Conservation (phyloP, 2,888 invertebrate genomes). For the Volucella inanis region DNA sequence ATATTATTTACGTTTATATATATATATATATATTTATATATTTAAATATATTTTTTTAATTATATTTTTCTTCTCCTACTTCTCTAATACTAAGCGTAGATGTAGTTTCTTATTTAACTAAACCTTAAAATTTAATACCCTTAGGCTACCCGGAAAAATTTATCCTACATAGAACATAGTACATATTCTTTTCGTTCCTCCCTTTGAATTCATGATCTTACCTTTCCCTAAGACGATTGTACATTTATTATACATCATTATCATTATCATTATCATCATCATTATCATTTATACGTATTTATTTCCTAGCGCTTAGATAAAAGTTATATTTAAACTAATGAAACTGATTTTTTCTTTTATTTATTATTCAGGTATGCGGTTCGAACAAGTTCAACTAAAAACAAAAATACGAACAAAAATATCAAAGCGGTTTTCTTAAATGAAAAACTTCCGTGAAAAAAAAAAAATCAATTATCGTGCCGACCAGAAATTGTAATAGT, state of each 20-base stretch:
- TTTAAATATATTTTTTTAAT: not conserved
- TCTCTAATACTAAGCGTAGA: conserved; percentile 59
- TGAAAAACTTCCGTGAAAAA: conserved; percentile 13
- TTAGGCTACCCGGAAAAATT: not conserved
- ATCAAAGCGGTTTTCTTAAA: conserved; percentile 56
- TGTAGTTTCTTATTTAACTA: conserved; percentile 52
- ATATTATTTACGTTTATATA: conserved; percentile 13
- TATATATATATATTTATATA: conserved; percentile 31
- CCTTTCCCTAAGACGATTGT: too few species aligned
- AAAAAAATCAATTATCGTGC: not conserved
- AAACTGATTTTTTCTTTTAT: not conserved
- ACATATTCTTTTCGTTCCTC: not conserved
- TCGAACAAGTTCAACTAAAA: conserved; percentile 37
- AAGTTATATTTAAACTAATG: not conserved
- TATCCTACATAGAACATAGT: not conserved
- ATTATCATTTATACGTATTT: conserved; percentile 4
- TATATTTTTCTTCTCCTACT: not conserved
- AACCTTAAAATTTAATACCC: conserved; percentile 24
- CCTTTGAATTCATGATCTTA: not conserved
- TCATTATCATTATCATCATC: not conserved
- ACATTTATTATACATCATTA: not conserved
- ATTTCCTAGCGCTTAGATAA: not conserved
- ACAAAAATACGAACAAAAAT: conserved; percentile 27
- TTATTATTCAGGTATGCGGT: conserved; percentile 55
- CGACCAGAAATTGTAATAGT: not conserved